These are phyloP conservation scores for Nerophis ophidion DNA, from an alignment of 2,113 vertebrate genomes.

Conservation along the genomic window DNA sequence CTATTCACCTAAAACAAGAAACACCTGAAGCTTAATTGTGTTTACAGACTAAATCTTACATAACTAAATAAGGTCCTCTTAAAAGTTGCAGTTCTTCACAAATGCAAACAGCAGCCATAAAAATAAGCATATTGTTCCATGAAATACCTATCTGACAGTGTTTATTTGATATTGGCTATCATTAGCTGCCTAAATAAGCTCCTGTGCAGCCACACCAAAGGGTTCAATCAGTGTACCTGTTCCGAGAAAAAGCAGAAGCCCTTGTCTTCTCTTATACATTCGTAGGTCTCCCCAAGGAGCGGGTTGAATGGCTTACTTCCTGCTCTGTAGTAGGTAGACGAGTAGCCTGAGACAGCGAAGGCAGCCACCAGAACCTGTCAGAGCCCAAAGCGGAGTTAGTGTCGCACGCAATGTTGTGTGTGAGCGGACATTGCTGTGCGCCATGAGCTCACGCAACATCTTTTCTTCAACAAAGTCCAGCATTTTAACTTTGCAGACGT, in stretches of 20 bases:
- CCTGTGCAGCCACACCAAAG: too few species aligned
- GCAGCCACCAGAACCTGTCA: slow-evolving; percentile 90
- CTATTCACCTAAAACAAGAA: slow-evolving; percentile 2
- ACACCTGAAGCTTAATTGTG: too few species aligned
- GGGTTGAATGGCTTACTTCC: slow-evolving; percentile 99
- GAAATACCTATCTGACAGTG: too few species aligned
- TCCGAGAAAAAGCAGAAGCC: slow-evolving; percentile 97
- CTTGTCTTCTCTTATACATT: slow-evolving; percentile 97
- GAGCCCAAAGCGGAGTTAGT: slow-evolving; percentile 15
- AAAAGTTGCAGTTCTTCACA: not conserved
- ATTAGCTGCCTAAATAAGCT: too few species aligned
- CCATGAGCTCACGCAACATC: slow-evolving; percentile 3
- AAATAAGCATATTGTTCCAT: too few species aligned
- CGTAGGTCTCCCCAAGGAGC: slow-evolving; percentile 94
- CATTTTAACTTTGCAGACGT: too few species aligned
- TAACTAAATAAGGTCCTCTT: too few species aligned
- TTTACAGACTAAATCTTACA: too few species aligned
- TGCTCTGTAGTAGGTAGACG: slow-evolving; percentile 95
- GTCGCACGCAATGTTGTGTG: slow-evolving; percentile 9
- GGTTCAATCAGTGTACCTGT: slow-evolving; percentile 72
- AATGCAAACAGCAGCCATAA: not conserved
- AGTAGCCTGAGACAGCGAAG: slow-evolving; percentile 96
- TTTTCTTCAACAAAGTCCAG: not conserved
- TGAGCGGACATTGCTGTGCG: slow-evolving; percentile 26
- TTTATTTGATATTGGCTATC: too few species aligned